phyloP scores from a whole-genome alignment of 1,140 invertebrate genomes.

The Tetragnatha versicolor region DNA sequence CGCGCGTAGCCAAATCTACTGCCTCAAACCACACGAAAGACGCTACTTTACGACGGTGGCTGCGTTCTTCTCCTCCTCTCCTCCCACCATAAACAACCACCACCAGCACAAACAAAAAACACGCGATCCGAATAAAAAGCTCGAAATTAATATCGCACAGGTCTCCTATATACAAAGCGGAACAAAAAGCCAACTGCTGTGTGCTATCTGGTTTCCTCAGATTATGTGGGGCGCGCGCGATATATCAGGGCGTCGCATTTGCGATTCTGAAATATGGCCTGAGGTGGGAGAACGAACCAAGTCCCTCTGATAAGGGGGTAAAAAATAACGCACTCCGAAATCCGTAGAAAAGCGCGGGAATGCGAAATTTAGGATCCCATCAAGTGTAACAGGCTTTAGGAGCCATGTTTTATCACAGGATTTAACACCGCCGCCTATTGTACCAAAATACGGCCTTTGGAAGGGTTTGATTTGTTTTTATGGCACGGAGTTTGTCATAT shows the following conservation, averaged over 20 bases:
- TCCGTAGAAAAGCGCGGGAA: slow-evolving; percentile 35
- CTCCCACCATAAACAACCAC: too few species aligned
- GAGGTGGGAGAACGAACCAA: slow-evolving; percentile 43
- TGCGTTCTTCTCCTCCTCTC: too few species aligned
- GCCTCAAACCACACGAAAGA: too few species aligned
- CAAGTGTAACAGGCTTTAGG: slow-evolving; percentile 47
- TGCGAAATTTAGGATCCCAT: slow-evolving; percentile 52
- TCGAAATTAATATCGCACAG: not conserved
- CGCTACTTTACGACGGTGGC: too few species aligned
- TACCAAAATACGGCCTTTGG: slow-evolving; percentile 15
- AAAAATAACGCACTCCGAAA: slow-evolving; percentile 33
- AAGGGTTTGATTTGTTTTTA: slow-evolving; percentile 48
- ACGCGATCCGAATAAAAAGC: not conserved
- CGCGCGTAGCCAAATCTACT: too few species aligned
- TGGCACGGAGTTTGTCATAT: slow-evolving; percentile 52
- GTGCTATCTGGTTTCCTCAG: slow-evolving; percentile 42
- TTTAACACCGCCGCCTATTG: slow-evolving; percentile 27
- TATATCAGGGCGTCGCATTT: slow-evolving; percentile 48
- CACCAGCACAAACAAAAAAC: too few species aligned
- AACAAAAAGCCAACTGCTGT: slow-evolving; percentile 22
- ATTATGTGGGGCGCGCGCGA: slow-evolving; percentile 15
- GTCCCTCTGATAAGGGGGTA: not conserved
- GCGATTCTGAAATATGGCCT: slow-evolving; percentile 49
- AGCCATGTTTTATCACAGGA: slow-evolving; percentile 45
- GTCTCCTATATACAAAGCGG: not conserved